Base-by-base conservation (phyloP, 2,797 vertebrate genomes). In the Brotula barbata region DNA sequence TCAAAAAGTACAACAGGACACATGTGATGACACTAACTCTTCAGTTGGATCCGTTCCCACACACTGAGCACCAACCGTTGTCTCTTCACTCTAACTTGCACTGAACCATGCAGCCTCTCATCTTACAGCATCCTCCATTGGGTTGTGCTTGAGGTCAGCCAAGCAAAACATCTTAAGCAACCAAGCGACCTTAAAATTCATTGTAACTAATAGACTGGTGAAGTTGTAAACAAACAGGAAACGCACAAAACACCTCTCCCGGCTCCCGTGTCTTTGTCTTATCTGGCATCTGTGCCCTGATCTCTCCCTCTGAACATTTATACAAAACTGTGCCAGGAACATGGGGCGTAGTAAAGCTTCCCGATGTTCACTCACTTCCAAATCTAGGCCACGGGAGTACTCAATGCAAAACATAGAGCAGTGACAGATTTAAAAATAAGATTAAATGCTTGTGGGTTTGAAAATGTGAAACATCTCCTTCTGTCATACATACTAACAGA, bases 401-500 rank as follows among this genome's bases (percentile, higher is more conserved):
- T 81, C 69, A 43, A 81, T 75, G 72, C 79, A 85, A 83, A 79
- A 84, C 64, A 81, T 78, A 88, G 79, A 83, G 81, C 87, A 77
- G 82, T 75, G 84, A 78, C 83, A 88, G 87, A 89, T 90, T 91
- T 89, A 88, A 85, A 91, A 89, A 91, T 83, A 82, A 92, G 90
- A 91, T 91, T 90, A 90, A 89, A 90, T 78, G 81, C 58, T 79
- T 57, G 78, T 60, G 70, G 70, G 72, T 82, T 33, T 75, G 75
- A 78, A 84, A 88, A 85, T 56, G 70, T 62, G 60, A 84, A 78
- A 82, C 71, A 73, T 78, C 66, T 74, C 68, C 39, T 53, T 64
- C 63, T 64, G 54, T 71, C 73, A 68, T 53, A 70, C 61, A 57
- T 34, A 20, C 43, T 13, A 40, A 33, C 22, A 49, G 28, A 60